phyloP scores from a whole-genome alignment of 2,797 vertebrate genomes.

The Epinephelus coioides region DNA sequence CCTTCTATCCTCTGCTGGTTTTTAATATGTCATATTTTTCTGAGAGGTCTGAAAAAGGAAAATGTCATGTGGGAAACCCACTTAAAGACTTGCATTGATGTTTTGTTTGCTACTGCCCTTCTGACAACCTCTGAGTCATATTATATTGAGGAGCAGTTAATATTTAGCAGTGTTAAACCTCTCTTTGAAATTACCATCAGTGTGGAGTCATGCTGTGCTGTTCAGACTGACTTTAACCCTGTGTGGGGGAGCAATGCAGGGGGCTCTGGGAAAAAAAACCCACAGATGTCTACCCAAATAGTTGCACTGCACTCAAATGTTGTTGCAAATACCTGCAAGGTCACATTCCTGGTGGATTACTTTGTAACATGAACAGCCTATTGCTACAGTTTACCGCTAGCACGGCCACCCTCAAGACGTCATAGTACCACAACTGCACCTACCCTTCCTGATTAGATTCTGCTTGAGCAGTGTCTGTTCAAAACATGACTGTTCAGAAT shows the following conservation, averaged over 20 bases:
- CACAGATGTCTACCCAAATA: not conserved
- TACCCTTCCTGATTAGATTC: too few relatives aligned
- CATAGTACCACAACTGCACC: not conserved
- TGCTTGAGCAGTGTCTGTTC: too few relatives aligned
- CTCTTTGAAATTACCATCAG: constrained; percentile 26
- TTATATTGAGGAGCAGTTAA: constrained; percentile 46
- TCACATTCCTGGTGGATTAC: not conserved
- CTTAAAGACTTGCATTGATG: not conserved
- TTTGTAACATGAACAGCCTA: not conserved
- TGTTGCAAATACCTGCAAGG: not conserved
- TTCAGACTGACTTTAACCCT: not conserved
- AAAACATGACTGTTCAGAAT: too few relatives aligned
- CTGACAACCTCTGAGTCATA: constrained; percentile 29
- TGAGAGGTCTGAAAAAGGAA: constrained; percentile 4
- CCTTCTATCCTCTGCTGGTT: not conserved
- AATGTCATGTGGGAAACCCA: constrained; percentile 16
- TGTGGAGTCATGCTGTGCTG: constrained; percentile 12
- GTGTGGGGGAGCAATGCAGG: too few relatives aligned
- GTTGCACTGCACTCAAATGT: not conserved
- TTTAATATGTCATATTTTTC: constrained; percentile 24
- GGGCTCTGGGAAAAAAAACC: not conserved
- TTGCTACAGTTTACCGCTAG: not conserved
- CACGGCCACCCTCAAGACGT: not conserved
- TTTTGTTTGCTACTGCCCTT: constrained; percentile 22
- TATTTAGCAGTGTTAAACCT: constrained; percentile 39